Conservation (phyloP, 2,888 invertebrate genomes). For the Beris chalybata region DNA sequence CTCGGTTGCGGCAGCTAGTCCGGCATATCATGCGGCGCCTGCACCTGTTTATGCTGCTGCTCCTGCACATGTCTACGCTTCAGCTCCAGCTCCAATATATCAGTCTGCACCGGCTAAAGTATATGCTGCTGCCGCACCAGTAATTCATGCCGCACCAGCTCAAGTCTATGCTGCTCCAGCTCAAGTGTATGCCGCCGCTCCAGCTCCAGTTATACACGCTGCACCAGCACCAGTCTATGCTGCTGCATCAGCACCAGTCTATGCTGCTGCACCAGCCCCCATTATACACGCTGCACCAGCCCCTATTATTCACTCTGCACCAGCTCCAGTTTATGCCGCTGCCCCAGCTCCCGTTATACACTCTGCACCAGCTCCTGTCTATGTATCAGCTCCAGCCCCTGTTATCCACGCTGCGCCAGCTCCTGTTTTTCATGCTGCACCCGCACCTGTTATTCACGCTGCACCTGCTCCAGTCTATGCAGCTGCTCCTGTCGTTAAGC, state of each 20-base stretch:
- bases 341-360: slow-evolving; percentile 45
- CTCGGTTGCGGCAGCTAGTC: slow-evolving; percentile 10
- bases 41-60: slow-evolving; percentile 34
- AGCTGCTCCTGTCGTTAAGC: slow-evolving; percentile 43
- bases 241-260: background rate
- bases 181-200: slow-evolving; percentile 21
- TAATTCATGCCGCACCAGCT: slow-evolving; percentile 25
- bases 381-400: slow-evolving; percentile 37
- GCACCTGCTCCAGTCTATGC: slow-evolving; percentile 36
- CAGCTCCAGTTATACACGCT: slow-evolving; percentile 22
- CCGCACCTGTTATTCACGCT: slow-evolving; percentile 38
- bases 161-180: slow-evolving; percentile 10
- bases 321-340: slow-evolving; percentile 43
- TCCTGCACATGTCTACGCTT: slow-evolving; percentile 34
- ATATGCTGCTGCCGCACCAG: slow-evolving; percentile 26
- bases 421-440: slow-evolving; percentile 35
- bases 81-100: slow-evolving; percentile 33
- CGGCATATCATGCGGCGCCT: slow-evolving; percentile 22
- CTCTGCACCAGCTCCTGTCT: slow-evolving; percentile 43
- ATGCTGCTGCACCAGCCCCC: slow-evolving; percentile 8
- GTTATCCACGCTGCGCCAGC: slow-evolving; percentile 34
- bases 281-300: slow-evolving; percentile 15
- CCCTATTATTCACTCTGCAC: slow-evolving; percentile 3
- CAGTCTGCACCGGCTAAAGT: slow-evolving; percentile 1
- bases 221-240: background rate